These are phyloP conservation scores for Tringa solitaria DNA, from an alignment of 2,113 vertebrate species.

Conservation along the genomic window DNA sequence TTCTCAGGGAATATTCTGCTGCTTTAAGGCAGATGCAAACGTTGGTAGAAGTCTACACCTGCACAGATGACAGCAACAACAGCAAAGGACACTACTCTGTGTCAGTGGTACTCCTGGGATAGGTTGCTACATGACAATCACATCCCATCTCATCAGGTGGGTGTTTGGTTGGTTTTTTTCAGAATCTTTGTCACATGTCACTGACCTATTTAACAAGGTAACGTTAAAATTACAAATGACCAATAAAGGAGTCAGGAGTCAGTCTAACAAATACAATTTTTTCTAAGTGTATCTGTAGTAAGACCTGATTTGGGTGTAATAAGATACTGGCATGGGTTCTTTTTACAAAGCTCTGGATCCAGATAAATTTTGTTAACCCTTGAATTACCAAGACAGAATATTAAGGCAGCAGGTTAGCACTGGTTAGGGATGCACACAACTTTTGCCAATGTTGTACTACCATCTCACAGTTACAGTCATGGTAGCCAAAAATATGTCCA, in stretches of 20 bases:
- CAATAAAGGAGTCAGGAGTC: background rate
- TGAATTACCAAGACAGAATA: background rate
- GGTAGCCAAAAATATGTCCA: rapidly evolving
- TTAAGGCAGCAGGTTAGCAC: background rate
- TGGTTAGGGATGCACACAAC: background rate
- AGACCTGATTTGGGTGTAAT: background rate
- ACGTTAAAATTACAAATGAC: background rate
- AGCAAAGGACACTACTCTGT: background rate
- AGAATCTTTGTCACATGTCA: background rate
- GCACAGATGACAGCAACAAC: background rate
- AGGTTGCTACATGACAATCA: background rate
- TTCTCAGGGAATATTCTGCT: background rate
- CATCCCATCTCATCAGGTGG: background rate
- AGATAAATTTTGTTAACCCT: background rate
- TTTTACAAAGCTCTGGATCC: background rate
- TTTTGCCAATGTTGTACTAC: background rate
- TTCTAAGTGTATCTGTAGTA: background rate
- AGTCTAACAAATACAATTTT: background rate
- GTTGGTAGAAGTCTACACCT: background rate
- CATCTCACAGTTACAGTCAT: background rate
- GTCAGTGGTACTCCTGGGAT: background rate
- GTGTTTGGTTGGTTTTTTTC: no score
- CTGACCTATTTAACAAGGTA: background rate
- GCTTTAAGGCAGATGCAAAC: background rate
- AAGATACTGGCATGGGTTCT: background rate